phyloP scores from a whole-genome alignment of 2,888 invertebrate genomes.

The Syrphus vitripennis region DNA sequence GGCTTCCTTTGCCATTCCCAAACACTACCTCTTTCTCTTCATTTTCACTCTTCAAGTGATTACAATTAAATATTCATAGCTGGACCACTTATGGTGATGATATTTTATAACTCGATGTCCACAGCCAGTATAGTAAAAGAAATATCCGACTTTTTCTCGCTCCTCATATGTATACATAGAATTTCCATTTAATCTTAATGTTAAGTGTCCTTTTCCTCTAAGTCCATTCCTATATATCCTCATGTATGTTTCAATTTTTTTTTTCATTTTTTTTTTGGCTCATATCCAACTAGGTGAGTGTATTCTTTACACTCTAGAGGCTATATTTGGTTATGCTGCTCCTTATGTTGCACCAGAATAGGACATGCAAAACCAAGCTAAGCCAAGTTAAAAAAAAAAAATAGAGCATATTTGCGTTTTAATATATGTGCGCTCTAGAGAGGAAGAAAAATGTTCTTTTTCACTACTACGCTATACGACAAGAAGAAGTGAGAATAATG shows the following conservation, averaged over 20 bases:
- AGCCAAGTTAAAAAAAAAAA: neutral
- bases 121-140: neutral
- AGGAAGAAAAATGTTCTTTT: conserved; percentile 20
- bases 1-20: neutral
- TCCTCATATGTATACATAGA: neutral
- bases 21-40: neutral
- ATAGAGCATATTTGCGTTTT: conserved; percentile 20
- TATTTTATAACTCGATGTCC: conserved; percentile 19
- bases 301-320: conserved; percentile 20
- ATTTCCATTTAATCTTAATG: conserved; percentile 48
- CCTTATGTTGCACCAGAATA: neutral
- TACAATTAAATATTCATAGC: conserved; percentile 47
- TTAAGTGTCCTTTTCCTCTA: conserved; percentile 42
- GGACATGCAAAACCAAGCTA: conserved; percentile 6
- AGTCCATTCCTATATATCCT: neutral
- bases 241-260: neutral
- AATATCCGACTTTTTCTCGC: neutral
- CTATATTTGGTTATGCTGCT: conserved; percentile 21
- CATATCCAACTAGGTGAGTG: conserved; percentile 61
- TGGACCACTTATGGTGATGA: conserved; percentile 49
- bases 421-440: conserved; percentile 30
- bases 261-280: conserved; percentile 33
- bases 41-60: neutral
- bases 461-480: neutral
- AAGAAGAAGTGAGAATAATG: conserved; percentile 55